phyloP scores from a whole-genome alignment of 2,113 vertebrate species.

The Ovis canadensis region DNA sequence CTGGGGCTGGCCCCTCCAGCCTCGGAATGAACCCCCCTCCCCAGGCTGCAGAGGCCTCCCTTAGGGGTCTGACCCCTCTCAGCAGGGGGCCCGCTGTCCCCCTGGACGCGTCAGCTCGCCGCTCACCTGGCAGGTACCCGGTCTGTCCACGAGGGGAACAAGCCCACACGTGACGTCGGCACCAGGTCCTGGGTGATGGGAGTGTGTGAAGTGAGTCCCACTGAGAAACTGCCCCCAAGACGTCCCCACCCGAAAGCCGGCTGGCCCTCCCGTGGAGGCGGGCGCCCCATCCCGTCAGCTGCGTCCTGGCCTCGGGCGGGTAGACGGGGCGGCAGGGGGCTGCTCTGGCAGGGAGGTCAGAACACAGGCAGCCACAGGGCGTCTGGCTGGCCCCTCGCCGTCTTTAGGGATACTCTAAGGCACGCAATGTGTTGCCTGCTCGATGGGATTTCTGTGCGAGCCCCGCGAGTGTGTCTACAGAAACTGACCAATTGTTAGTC shows the following conservation, averaged over 20 bases:
- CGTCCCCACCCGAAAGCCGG: accelerated
- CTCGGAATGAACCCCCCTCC: background rate
- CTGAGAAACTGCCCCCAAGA: background rate
- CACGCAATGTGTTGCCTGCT: slow-evolving; percentile 28
- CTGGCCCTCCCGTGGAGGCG: accelerated
- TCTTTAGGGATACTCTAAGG: slow-evolving; percentile 43
- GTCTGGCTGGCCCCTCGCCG: background rate
- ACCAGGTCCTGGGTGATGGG: background rate
- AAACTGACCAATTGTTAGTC: slow-evolving; percentile 72
- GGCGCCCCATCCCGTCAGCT: background rate
- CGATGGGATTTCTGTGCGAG: slow-evolving; percentile 55
- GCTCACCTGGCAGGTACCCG: accelerated
- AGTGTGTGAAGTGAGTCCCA: background rate
- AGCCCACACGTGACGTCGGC: accelerated
- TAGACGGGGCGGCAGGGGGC: background rate
- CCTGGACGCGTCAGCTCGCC: accelerated
- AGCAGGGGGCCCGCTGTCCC: background rate
- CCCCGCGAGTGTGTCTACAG: slow-evolving; percentile 48
- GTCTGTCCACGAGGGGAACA: background rate
- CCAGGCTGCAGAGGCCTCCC: accelerated
- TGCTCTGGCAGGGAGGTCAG: background rate
- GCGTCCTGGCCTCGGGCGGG: background rate
- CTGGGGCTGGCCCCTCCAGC: background rate
- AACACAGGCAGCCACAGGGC: background rate
- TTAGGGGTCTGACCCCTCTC: background rate